These are phyloP conservation scores for Diarsia dahlii DNA, from an alignment of 2,888 invertebrate genomes.

Conservation along the genomic window DNA sequence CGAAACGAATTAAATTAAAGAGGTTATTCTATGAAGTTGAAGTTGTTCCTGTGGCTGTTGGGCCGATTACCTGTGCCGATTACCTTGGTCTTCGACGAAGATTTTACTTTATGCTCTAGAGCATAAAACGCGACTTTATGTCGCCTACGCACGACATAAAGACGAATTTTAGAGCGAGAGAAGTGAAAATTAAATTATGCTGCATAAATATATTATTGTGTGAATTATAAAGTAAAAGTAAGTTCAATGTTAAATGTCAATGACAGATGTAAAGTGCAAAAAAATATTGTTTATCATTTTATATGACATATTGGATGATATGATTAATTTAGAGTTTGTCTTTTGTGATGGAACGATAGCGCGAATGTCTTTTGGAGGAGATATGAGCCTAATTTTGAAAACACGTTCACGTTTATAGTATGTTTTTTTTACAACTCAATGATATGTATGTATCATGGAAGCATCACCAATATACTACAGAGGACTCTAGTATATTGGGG, in stretches of 20 bases:
- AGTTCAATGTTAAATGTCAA: conserved; percentile 6
- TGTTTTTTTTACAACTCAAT: neutral
- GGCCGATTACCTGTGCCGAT: too few species aligned
- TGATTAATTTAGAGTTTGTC: neutral
- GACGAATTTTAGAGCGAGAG: too few species aligned
- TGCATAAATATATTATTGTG: conserved; percentile 11
- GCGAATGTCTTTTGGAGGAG: neutral
- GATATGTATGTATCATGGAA: neutral
- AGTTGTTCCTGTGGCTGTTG: too few species aligned
- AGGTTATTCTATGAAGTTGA: too few species aligned
- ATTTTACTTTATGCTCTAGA: too few species aligned
- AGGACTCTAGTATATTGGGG: too few species aligned
- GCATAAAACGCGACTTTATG: too few species aligned
- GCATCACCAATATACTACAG: too few species aligned
- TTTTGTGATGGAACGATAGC: neutral
- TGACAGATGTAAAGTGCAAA: conserved; percentile 14
- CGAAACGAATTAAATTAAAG: too few species aligned
- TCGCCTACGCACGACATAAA: too few species aligned
- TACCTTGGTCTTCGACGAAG: too few species aligned
- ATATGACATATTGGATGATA: neutral
- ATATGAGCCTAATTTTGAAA: neutral
- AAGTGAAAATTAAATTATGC: conserved; percentile 43
- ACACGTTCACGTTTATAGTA: too few species aligned
- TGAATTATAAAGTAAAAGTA: conserved; percentile 37
- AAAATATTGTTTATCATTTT: conserved; percentile 2